Conservation (phyloP, 2,888 invertebrate species). For the Drosophila falleni region DNA sequence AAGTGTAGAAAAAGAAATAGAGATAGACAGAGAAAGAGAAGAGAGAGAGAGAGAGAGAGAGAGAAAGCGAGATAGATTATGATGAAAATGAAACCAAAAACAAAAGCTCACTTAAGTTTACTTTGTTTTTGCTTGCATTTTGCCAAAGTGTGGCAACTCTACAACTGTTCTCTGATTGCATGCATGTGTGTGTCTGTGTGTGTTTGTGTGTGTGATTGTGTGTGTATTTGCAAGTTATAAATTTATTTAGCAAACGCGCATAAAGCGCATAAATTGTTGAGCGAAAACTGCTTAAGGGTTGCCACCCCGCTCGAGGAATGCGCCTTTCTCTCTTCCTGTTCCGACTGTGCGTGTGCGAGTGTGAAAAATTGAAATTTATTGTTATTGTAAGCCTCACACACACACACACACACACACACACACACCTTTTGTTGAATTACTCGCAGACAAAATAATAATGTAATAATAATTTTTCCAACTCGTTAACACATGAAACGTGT, state of each 20-base stretch:
- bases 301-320: slow-evolving; percentile 37
- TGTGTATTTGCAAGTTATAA: slow-evolving; percentile 64
- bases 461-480: slow-evolving; percentile 83
- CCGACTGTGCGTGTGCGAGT: slow-evolving; percentile 31
- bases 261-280: slow-evolving; percentile 74
- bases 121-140: neutral
- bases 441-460: slow-evolving; percentile 79
- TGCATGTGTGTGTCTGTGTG: slow-evolving; percentile 31
- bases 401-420: slow-evolving; percentile 38
- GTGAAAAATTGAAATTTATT: slow-evolving; percentile 80
- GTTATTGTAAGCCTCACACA: slow-evolving; percentile 70
- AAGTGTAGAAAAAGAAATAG: neutral
- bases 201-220: slow-evolving; percentile 26
- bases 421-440: slow-evolving; percentile 58
- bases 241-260: slow-evolving; percentile 79
- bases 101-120: slow-evolving; percentile 36
- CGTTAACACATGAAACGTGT: slow-evolving; percentile 77
- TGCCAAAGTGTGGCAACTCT: slow-evolving; percentile 9
- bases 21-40: neutral
- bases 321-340: neutral
- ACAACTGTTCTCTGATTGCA: slow-evolving; percentile 32
- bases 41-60: neutral
- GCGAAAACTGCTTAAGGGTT: slow-evolving; percentile 70
- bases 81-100: slow-evolving; percentile 3
- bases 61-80: neutral